Evolutionary conservation across 2,888 invertebrate genomes (phyloP), one percentile per base, ranked within the genome.

Genomic region (Ctena decussata): DNA sequence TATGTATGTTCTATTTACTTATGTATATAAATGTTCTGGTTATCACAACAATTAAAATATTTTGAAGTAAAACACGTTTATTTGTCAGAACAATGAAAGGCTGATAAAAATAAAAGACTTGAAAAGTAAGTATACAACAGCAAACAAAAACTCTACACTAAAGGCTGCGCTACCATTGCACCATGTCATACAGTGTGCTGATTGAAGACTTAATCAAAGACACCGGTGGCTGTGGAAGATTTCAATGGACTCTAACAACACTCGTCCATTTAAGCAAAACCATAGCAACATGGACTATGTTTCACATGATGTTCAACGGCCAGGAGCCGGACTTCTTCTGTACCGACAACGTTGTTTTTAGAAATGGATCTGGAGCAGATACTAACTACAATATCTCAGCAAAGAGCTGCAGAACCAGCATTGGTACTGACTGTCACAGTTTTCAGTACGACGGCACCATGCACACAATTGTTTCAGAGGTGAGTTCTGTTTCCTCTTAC

Each of bases 281-380:
- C 8, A 65, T 86, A 15, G 86, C 88, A 1, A 84, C 89, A 2
- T 91, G 89, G 91, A 92, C 91, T 41, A 91, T 91, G 90, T n/a
- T 93, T 30, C 86, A 90, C 72, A 93, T 93, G 93, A 87, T 90
- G 0, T 93, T 91, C 71, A 91, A 90, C 35, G 91, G 90, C 32
- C 87, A 91, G 46, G 78, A 86, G 11, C 89, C 92, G 0, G 88
- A 87, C 8, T 92, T 91, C 86, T 78, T 77, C 70, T 93, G 93
- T 60, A 21, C 6, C 15, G 24, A 24, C 69, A 69, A 27, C 27
- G 6, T n/a, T 15, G 3, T 5, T 18, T 12, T 21, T 37, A 6
- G 6, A 11, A 69, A 69, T 30, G 69, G 37, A 5, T 27, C 69
- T 11, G 53, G 6, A 53, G 5, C 18, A 18, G 8, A 15, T 21